Evolutionary conservation across 1,140 invertebrate species (phyloP).

Genomic region (Leptinotarsa defecta): DNA sequence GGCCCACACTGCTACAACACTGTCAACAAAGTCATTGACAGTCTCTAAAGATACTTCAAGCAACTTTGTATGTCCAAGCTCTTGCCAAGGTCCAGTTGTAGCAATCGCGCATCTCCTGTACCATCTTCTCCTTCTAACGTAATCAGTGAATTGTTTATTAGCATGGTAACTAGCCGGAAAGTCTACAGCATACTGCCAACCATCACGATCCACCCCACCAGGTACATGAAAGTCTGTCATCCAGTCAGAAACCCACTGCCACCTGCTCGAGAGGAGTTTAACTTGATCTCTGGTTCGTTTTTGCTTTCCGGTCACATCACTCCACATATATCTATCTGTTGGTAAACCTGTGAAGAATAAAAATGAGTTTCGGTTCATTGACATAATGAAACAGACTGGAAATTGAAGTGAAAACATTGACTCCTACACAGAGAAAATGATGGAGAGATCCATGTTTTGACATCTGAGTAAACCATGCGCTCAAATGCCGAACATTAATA

Average conservation of each 20-base stretch:
- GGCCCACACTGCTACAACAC: conserved; percentile 72
- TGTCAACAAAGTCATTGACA: conserved; percentile 46
- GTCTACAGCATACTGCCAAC: conserved; percentile 94
- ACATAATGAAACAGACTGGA: too few relatives aligned
- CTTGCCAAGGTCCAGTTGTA: conserved; percentile 86
- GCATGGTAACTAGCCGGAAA: conserved; percentile 85
- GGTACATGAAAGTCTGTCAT: conserved; percentile 84
- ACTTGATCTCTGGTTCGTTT: conserved; percentile 83
- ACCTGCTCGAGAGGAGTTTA: conserved; percentile 81
- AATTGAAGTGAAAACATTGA: too few relatives aligned
- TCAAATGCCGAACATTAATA: too few relatives aligned
- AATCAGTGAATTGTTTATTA: conserved; percentile 85
- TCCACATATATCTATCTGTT: conserved; percentile 89
- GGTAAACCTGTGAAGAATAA: conserved; percentile 64
- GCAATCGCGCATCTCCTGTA: conserved; percentile 73
- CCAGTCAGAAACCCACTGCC: conserved; percentile 93
- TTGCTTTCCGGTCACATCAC: conserved; percentile 79
- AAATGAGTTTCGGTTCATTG: neutral
- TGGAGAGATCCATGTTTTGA: too few relatives aligned
- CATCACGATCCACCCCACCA: conserved; percentile 86
- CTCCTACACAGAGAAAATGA: too few relatives aligned
- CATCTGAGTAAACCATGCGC: too few relatives aligned
- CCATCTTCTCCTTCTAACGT: conserved; percentile 72
- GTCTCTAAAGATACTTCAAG: conserved; percentile 77
- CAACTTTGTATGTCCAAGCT: conserved; percentile 81